Percentiles rank a stretch among this genome's conserved stretches.
Evolutionary conservation across 53 echinoderm and acorn worm species (phyloP).

Genomic region (Mesocentrotus franciscanus): DNA sequence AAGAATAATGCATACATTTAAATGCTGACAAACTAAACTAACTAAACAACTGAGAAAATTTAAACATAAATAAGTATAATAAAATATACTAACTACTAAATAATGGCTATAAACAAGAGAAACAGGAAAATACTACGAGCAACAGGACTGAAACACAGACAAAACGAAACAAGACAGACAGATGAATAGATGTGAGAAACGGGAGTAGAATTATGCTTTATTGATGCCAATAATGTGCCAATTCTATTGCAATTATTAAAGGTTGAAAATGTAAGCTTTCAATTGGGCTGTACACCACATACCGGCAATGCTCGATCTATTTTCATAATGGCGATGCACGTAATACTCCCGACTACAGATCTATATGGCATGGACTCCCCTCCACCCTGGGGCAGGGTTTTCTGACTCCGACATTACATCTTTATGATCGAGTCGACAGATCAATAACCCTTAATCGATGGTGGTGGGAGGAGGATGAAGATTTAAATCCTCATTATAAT

Average conservation of each 20-base stretch:
- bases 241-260: not conserved
- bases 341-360: not conserved
- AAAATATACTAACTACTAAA: too few relatives aligned
- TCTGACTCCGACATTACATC: slow-evolving; percentile 12
- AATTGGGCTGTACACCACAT: not conserved
- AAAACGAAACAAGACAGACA: too few relatives aligned
- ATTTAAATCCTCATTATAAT: not conserved
- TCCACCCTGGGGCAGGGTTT: not conserved
- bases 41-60: too few relatives aligned
- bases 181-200: too few relatives aligned
- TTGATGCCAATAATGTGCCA: not conserved
- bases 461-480: slow-evolving; percentile 12
- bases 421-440: slow-evolving; percentile 36
- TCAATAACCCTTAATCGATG: slow-evolving; percentile 44
- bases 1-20: too few relatives aligned
- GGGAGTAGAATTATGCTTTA: too few relatives aligned
- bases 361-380: slow-evolving; percentile 1
- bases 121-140: too few relatives aligned
- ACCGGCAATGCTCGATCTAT: slow-evolving; percentile 9
- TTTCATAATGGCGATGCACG: not conserved
- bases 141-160: too few relatives aligned
- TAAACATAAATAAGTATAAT: too few relatives aligned
- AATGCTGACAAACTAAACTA: too few relatives aligned
- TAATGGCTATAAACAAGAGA: too few relatives aligned
- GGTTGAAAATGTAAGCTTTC: not conserved